These are phyloP conservation scores for Mamestra brassicae DNA, from an alignment of 2,888 invertebrate species.

Conservation along the genomic window DNA sequence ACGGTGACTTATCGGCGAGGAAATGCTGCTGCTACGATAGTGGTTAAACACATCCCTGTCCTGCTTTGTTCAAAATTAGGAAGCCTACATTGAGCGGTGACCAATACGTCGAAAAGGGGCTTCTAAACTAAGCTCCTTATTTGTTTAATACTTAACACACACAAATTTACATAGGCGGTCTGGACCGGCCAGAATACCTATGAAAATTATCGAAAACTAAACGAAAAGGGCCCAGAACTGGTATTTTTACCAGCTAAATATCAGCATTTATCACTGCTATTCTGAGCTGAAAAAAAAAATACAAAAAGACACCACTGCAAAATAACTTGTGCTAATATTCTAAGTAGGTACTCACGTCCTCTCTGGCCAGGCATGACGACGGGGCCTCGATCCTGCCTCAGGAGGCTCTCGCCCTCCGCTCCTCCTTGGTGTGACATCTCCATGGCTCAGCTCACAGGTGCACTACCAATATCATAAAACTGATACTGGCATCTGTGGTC, in stretches of 20 bases:
- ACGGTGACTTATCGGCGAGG: conserved; percentile 18
- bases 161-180: background rate
- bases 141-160: background rate
- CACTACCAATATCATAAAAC: conserved; percentile 85
- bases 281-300: too few relatives aligned
- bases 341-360: conserved; percentile 75
- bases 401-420: conserved; percentile 87
- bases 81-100: background rate
- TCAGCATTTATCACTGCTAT: too few relatives aligned
- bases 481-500: conserved; percentile 79
- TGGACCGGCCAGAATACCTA: background rate
- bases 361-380: conserved; percentile 81
- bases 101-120: background rate
- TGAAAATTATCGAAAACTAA: background rate
- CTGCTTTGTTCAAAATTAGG: background rate
- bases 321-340: background rate
- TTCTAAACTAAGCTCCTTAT: background rate
- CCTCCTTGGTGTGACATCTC: conserved; percentile 87
- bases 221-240: background rate
- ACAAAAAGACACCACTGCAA: background rate
- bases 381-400: conserved; percentile 82
- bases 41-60: background rate
- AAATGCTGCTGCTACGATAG: conserved; percentile 30
- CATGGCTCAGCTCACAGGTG: conserved; percentile 74
- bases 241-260: too few relatives aligned